A percentile compares a stretch with the other conserved stretches of the same genome.
These are phyloP conservation scores for Coranthus polyacanthus DNA, from an alignment of 2,797 vertebrate species.

Conservation along the genomic window DNA sequence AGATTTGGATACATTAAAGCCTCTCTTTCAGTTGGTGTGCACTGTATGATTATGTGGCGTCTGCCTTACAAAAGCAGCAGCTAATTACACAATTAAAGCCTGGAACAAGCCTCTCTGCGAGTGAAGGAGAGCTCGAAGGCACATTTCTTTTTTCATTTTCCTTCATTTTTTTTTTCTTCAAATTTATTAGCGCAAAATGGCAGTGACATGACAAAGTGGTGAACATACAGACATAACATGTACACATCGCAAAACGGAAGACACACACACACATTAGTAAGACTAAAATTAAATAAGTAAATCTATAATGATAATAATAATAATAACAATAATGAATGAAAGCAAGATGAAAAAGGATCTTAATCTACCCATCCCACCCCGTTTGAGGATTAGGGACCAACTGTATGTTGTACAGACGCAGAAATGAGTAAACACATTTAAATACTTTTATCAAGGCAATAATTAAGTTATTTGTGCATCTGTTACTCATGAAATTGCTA, in stretches of 20 bases:
- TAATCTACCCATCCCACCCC: no score
- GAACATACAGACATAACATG: no score
- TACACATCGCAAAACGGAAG: no score
- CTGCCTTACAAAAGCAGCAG: slow-evolving; percentile 36
- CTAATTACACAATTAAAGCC: slow-evolving; percentile 49
- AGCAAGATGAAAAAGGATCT: no score
- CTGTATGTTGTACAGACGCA: slow-evolving; percentile 24
- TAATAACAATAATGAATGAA: no score
- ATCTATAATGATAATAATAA: no score
- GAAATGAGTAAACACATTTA: slow-evolving; percentile 8
- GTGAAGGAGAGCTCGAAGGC: slow-evolving; percentile 36
- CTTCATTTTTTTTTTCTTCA: no score
- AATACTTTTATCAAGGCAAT: slow-evolving; percentile 10
- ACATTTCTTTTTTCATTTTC: no score
- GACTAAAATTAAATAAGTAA: no score
- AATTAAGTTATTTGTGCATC: slow-evolving; percentile 13
- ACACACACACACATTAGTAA: no score
- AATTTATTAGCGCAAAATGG: no score
- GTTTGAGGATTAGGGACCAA: slow-evolving; percentile 37
- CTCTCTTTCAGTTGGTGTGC: slow-evolving; percentile 24
- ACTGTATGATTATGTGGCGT: slow-evolving; percentile 28
- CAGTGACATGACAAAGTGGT: no score
- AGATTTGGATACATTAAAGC: slow-evolving; percentile 26
- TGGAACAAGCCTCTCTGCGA: slow-evolving; percentile 13
- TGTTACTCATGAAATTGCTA: not conserved